Conservation (phyloP, 2,113 vertebrate species). For the Corydoras sp. region DNA sequence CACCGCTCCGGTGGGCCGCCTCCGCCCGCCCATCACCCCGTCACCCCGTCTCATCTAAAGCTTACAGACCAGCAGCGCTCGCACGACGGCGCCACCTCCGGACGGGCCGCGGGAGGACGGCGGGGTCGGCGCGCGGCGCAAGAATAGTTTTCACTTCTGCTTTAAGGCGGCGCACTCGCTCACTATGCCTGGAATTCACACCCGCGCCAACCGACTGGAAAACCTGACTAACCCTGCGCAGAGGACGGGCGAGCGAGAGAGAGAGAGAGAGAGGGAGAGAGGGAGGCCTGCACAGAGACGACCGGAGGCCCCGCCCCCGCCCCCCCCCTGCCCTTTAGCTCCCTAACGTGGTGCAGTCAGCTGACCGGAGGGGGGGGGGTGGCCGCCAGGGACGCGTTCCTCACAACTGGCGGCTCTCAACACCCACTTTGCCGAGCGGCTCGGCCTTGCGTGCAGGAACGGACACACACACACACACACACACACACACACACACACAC, state of each 20-base stretch:
- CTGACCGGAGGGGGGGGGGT: constrained; percentile 10
- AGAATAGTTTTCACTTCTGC: constrained; percentile 31
- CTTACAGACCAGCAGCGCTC: no score
- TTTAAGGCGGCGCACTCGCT: constrained; percentile 12
- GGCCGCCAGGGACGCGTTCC: constrained; percentile 32
- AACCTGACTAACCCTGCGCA: constrained; percentile 39
- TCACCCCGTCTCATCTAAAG: no score
- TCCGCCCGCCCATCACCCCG: not conserved
- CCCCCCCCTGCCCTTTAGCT: constrained; percentile 7
- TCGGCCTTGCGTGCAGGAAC: not conserved
- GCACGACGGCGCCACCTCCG: no score
- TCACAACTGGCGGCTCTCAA: constrained; percentile 38
- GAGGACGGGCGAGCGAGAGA: constrained; percentile 9
- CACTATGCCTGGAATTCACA: constrained; percentile 39
- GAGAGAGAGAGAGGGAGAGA: no score
- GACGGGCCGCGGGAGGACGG: no score
- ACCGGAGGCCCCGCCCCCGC: no score
- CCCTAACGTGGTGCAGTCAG: constrained; percentile 27
- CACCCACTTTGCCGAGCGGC: constrained; percentile 38
- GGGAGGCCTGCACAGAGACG: no score
- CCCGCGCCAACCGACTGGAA: constrained; percentile 43
- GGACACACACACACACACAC: constrained; percentile 13
- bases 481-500: constrained; percentile 20
- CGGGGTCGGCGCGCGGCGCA: no score
- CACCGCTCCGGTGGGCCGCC: not conserved